These are phyloP conservation scores for Callorhinus ursinus DNA, from an alignment of 2,113 vertebrate species.

Conservation along the genomic window DNA sequence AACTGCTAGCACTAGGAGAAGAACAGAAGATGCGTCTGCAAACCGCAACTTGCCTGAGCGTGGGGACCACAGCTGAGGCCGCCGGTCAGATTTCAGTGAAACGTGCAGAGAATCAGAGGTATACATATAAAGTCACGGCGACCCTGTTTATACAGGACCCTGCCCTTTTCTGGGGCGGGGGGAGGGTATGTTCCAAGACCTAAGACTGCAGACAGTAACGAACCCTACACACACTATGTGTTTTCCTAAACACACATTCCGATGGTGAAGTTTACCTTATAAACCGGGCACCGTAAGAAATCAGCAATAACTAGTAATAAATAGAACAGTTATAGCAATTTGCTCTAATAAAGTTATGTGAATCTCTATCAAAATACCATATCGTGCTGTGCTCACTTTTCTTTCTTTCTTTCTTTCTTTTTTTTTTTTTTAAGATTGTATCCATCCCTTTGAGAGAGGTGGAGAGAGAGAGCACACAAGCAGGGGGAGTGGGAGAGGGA, in stretches of 20 bases:
- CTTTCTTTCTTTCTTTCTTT: too few species aligned
- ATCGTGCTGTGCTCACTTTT: neutral
- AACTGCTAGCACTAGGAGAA: too few species aligned
- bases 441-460: neutral
- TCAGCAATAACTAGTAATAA: neutral
- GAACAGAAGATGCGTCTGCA: too few species aligned
- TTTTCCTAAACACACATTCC: neutral
- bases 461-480: neutral
- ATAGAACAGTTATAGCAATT: neutral
- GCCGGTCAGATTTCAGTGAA: neutral
- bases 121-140: fast-evolving
- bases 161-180: neutral
- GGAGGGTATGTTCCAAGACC: neutral
- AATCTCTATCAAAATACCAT: neutral
- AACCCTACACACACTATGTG: neutral
- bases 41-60: neutral
- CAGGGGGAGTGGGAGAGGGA: too few species aligned
- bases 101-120: neutral
- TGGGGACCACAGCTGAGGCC: neutral
- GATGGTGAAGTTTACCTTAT: neutral
- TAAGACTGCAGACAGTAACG: fast-evolving
- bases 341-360: neutral
- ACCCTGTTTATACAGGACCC: too few species aligned
- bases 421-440: neutral
- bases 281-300: neutral